A percentile compares a stretch with the other conserved stretches of the same genome.
These are phyloP conservation scores for Cerceris rybyensis DNA, from an alignment of 2,888 invertebrate genomes.

Conservation along the genomic window DNA sequence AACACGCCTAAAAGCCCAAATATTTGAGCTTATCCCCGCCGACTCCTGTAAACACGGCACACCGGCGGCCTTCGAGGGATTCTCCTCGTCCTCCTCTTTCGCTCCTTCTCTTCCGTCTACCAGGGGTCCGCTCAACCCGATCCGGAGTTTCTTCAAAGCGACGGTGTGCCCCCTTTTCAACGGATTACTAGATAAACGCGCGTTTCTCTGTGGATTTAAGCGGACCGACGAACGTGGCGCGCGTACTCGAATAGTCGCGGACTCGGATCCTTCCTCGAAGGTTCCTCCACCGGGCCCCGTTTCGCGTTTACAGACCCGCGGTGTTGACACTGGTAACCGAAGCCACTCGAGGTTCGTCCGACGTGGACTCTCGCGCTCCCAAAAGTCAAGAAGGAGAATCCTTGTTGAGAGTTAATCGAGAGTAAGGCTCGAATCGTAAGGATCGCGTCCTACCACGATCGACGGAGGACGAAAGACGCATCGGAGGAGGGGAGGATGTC, in stretches of 20 bases:
- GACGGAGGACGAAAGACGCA: not conserved
- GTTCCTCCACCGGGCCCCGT: not conserved
- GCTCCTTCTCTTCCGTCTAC: constrained; percentile 6
- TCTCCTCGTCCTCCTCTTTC: constrained; percentile 27
- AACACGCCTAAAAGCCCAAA: constrained; percentile 79
- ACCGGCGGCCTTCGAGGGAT: constrained; percentile 36
- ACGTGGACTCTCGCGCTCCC: no score
- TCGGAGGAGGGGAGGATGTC: not conserved
- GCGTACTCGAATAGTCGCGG: constrained; percentile 24
- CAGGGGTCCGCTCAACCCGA: not conserved
- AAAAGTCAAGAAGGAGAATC: not conserved
- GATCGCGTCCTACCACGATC: no score
- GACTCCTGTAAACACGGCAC: constrained; percentile 72
- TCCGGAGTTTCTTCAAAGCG: constrained; percentile 1
- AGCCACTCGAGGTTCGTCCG: constrained; percentile 12
- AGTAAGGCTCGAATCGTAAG: no score
- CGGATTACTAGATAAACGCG: constrained; percentile 28
- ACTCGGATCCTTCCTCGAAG: not conserved
- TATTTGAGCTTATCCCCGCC: constrained; percentile 75
- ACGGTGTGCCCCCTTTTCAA: not conserved
- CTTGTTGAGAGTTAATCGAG: not conserved
- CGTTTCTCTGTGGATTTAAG: constrained; percentile 40
- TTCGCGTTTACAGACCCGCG: constrained; percentile 24
- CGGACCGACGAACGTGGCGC: constrained; percentile 28
- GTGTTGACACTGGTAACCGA: constrained; percentile 46